A percentile compares a stretch with the other conserved stretches of the same genome.
phyloP scores from a whole-genome alignment of 2,888 invertebrate genomes.

The Clostera curtula region DNA sequence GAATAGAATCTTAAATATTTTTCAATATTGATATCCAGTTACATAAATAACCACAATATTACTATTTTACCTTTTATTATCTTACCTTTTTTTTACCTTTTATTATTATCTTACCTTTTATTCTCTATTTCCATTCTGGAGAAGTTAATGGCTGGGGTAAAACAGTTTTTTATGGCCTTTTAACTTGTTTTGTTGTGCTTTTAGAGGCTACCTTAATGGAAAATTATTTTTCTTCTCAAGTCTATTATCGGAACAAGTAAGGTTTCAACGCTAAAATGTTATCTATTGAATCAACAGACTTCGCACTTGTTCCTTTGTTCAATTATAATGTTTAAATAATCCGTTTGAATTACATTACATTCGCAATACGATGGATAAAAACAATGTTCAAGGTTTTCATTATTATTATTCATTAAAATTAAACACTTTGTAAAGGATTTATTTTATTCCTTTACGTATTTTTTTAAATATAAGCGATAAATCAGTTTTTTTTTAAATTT shows the following conservation, averaged over 20 bases:
- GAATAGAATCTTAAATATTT: no score
- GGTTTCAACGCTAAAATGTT: constrained; percentile 2
- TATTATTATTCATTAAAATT: no score
- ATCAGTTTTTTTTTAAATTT: no score
- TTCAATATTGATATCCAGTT: no score
- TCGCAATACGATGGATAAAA: constrained; percentile 21
- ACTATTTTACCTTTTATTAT: no score
- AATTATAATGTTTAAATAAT: constrained; percentile 13
- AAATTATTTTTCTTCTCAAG: constrained; percentile 8
- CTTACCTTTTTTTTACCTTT: no score
- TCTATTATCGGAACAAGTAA: constrained; percentile 1
- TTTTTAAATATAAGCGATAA: no score
- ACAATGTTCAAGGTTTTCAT: no score
- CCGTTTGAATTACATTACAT: constrained; percentile 19
- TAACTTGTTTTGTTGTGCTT: constrained; percentile 17
- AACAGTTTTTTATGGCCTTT: constrained; percentile 14
- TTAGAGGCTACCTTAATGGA: constrained; percentile 8
- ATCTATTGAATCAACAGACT: no score
- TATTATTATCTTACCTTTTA: constrained; percentile 31
- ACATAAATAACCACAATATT: constrained; percentile 56
- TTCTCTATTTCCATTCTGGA: constrained; percentile 22
- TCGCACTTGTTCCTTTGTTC: constrained; percentile 15
- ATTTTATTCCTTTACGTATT: no score
- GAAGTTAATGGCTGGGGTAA: constrained; percentile 25
- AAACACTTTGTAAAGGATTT: no score